Conservation (phyloP, 2,113 vertebrate genomes). For the Alaudala cheleensis region DNA sequence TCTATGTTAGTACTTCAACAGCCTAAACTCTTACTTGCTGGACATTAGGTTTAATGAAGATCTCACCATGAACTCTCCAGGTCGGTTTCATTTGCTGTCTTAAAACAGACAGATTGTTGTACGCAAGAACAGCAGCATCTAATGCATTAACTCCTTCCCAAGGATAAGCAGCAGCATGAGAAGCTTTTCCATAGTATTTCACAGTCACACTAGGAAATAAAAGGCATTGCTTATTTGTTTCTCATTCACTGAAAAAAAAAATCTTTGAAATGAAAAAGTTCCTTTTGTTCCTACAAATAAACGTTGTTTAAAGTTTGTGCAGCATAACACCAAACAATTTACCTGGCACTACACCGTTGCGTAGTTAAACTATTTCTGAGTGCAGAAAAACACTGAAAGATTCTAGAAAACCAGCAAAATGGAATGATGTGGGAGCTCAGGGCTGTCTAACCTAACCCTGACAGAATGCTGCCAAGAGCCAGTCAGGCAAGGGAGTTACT, state of each 20-base stretch:
- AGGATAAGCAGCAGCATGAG: conserved; percentile 87
- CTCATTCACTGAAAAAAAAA: background rate
- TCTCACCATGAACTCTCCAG: conserved; percentile 88
- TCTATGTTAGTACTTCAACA: conserved; percentile 31
- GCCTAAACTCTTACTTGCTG: conserved; percentile 32
- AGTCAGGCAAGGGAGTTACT: background rate
- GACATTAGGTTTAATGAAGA: conserved; percentile 53
- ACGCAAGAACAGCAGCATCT: conserved; percentile 90
- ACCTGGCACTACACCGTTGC: background rate
- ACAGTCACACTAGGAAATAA: conserved; percentile 82
- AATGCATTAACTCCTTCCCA: conserved; percentile 91
- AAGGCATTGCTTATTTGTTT: conserved; percentile 61
- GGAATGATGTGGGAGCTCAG: background rate
- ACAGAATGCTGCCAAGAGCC: background rate
- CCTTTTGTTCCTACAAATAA: background rate
- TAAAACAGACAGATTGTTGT: conserved; percentile 87
- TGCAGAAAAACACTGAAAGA: background rate
- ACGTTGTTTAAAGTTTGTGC: background rate
- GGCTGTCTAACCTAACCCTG: no score
- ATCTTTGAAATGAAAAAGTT: background rate
- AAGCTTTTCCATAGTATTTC: conserved; percentile 88
- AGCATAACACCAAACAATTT: background rate
- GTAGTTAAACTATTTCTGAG: background rate
- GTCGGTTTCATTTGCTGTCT: conserved; percentile 90
- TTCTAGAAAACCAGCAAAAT: background rate